Conservation (phyloP, 2,113 vertebrate species). For the Gobiocypris rarus region DNA sequence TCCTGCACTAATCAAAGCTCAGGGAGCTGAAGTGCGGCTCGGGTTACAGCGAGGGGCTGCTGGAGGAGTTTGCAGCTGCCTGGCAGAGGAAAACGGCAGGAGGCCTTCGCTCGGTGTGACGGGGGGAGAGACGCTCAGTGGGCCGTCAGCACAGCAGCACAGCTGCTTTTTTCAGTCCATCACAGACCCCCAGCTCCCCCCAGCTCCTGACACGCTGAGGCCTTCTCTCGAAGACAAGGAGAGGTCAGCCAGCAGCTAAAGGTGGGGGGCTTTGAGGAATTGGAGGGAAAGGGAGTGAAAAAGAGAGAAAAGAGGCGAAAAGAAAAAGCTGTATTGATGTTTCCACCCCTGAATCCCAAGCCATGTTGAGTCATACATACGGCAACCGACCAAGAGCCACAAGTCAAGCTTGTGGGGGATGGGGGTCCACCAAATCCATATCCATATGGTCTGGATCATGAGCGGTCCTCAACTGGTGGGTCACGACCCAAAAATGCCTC, state of each 20-base stretch:
- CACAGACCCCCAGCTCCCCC: constrained; percentile 44
- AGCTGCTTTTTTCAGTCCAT: constrained; percentile 45
- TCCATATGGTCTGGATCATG: constrained; percentile 36
- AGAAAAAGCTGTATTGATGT: constrained; percentile 57
- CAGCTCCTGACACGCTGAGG: constrained; percentile 49
- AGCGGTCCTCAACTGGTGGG: not conserved
- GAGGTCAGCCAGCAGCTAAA: constrained; percentile 62
- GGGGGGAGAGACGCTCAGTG: constrained; percentile 36
- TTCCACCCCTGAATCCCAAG: constrained; percentile 56
- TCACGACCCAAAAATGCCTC: not conserved
- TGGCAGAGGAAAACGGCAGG: constrained; percentile 37
- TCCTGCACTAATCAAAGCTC: constrained; percentile 39
- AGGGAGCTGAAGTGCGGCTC: constrained; percentile 31
- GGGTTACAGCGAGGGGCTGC: constrained; percentile 25
- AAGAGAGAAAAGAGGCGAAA: constrained; percentile 57
- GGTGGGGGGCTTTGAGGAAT: constrained; percentile 51
- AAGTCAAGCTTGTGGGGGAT: constrained; percentile 40
- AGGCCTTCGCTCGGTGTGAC: constrained; percentile 12
- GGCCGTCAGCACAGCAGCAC: constrained; percentile 42
- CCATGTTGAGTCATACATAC: constrained; percentile 56
- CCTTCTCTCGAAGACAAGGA: constrained; percentile 53
- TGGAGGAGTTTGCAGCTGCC: constrained; percentile 13
- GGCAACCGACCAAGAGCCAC: constrained; percentile 55
- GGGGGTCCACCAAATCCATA: constrained; percentile 30
- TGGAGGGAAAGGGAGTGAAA: constrained; percentile 53